Evolutionary conservation across 2,888 invertebrate genomes (phyloP).

Genomic region (Sepiola atlantica): DNA sequence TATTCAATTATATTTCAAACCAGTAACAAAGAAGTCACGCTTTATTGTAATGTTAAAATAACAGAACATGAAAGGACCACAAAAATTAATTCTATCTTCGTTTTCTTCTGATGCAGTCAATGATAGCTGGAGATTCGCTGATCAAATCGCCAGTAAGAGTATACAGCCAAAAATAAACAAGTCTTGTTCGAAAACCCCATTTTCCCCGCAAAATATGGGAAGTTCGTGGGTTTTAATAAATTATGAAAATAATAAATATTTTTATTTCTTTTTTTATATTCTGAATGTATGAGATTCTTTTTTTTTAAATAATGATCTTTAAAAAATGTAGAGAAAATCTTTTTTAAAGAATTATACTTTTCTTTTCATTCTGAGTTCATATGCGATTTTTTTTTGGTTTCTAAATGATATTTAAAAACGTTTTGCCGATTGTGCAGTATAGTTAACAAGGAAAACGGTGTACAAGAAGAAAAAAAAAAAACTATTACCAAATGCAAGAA

Average conservation of each 20-base stretch:
- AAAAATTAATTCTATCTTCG: neutral
- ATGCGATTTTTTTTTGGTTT: too few species aligned
- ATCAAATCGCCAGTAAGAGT: neutral
- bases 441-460: too few species aligned
- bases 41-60: neutral
- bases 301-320: neutral
- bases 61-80: neutral
- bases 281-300: neutral
- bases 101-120: neutral
- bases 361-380: too few species aligned
- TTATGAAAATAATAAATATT: slow-evolving; percentile 11
- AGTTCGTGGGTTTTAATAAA: neutral
- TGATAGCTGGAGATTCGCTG: neutral
- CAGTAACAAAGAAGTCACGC: neutral
- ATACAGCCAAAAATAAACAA: neutral
- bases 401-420: too few species aligned
- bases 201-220: neutral
- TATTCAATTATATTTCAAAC: neutral
- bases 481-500: too few species aligned
- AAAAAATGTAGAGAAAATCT: too few species aligned
- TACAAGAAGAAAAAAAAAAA: too few species aligned
- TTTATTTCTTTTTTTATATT: neutral
- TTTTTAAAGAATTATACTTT: neutral
- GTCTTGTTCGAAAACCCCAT: neutral
- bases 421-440: too few species aligned